Percentiles rank a stretch among this genome's conserved stretches.
These are phyloP conservation scores for Rhodophaea formosa DNA, from an alignment of 2,888 invertebrate genomes.

Conservation along the genomic window DNA sequence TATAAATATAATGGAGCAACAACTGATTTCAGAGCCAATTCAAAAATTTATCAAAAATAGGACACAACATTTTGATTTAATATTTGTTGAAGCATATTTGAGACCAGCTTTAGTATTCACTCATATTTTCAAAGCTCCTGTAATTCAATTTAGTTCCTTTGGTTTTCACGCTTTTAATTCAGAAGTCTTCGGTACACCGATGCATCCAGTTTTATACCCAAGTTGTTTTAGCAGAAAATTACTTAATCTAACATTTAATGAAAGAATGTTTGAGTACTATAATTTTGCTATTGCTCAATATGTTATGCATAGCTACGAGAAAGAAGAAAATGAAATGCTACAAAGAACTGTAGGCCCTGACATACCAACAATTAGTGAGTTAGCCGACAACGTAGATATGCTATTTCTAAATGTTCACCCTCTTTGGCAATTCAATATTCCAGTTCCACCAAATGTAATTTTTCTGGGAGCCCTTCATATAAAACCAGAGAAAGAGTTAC, in stretches of 20 bases:
- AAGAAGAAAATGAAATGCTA: constrained; percentile 23
- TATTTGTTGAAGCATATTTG: constrained; percentile 39
- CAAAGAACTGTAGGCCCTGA: constrained; percentile 33
- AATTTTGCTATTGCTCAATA: constrained; percentile 13
- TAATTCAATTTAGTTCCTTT: constrained; percentile 24
- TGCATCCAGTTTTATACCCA: constrained; percentile 21
- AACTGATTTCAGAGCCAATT: constrained; percentile 26
- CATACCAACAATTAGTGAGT: constrained; percentile 31
- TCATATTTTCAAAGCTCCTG: constrained; percentile 20
- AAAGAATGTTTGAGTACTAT: constrained; percentile 25
- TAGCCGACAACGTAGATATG: constrained; percentile 44
- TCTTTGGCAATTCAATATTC: constrained; percentile 49
- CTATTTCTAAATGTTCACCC: constrained; percentile 60
- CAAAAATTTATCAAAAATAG: constrained; percentile 33
- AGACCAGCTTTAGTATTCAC: constrained; percentile 30
- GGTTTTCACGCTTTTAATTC: constrained; percentile 15
- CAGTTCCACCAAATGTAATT: constrained; percentile 56
- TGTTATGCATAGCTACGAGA: background rate
- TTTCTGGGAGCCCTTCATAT: constrained; percentile 60
- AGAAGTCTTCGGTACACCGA: constrained; percentile 17
- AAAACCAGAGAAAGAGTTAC: constrained; percentile 44
- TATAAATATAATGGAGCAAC: background rate
- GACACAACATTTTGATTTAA: constrained; percentile 39
- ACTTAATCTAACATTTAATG: constrained; percentile 16
- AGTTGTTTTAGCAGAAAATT: constrained; percentile 15